Evolutionary conservation across 2,113 vertebrate species (phyloP).

Genomic region (Felis chaus): DNA sequence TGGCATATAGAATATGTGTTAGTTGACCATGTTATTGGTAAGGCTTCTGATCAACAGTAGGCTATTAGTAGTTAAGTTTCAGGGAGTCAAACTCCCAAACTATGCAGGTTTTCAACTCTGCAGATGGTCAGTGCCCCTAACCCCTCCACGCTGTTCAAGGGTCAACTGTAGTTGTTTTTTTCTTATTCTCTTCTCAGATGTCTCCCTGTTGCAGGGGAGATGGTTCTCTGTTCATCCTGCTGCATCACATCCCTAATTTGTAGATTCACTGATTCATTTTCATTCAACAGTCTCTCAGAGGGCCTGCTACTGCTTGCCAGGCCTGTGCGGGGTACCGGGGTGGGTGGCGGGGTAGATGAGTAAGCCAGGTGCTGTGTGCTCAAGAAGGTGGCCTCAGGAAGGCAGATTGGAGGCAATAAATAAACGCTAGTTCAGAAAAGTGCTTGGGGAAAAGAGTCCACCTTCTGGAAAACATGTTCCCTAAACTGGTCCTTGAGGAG

Average conservation of each 20-base stretch:
- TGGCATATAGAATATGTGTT: neutral
- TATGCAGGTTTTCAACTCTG: neutral
- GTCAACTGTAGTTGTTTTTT: neutral
- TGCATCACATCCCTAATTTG: neutral
- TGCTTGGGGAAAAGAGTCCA: neutral
- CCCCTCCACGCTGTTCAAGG: neutral
- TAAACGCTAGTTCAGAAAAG: neutral
- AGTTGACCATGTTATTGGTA: neutral
- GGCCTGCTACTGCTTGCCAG: rapidly evolving
- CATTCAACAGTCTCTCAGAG: neutral
- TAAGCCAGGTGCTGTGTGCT: neutral
- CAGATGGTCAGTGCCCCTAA: neutral
- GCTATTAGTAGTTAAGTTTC: neutral
- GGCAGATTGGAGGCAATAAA: neutral
- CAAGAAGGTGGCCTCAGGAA: neutral
- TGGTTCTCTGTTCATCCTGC: neutral
- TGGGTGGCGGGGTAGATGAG: neutral
- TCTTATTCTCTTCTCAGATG: neutral
- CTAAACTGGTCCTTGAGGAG: neutral
- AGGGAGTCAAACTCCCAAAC: neutral
- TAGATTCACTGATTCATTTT: neutral
- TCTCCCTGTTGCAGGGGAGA: neutral
- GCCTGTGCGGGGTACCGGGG: neutral
- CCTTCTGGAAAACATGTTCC: neutral
- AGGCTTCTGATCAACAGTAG: neutral